Evolutionary conservation across 2,888 invertebrate genomes (phyloP), one percentile per base, ranked within the genome.

Genomic region (Stenodema calcarata): DNA sequence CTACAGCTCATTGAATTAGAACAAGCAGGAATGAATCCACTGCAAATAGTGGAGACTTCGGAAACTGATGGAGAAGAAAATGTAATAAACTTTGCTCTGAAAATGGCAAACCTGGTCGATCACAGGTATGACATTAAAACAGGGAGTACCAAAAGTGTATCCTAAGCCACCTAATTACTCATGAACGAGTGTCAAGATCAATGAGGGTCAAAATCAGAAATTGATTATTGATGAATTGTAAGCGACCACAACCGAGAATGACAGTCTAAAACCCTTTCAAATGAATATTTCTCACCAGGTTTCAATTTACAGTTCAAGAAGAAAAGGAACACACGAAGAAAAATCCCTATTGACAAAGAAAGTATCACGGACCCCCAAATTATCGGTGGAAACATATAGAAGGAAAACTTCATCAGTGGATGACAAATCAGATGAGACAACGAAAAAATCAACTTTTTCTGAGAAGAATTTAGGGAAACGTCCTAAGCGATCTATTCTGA

Each of bases 11-110:
- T 84, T 12, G 84, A 73, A 30, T 28, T 84, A 16, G 84, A 84
- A 75, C 44, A 47, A 42, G 84, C 84, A 0, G 84, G 84, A 0
- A 41, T 84, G 75, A 84, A 84, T 35, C 84, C 84, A 4, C 35
- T 84, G 47, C 73, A 75, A 23, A 27, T 28, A 30, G 50, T 84
- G 12, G 35, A 82, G 9, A 69, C 23, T 16, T 44, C 0, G 23
- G 35, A 35, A 23, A n/a, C 73, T 6, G 28, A 0, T 42, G 23
- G 12, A 42, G 50, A 84, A 16, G 76, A 75, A 50, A 84, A 84
- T 50, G 73, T 27, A 1, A 76, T 84, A n/a, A 75, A 84, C 28
- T 44, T 42, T 62, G 84, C 75, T 7, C 14, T 83, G 11, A 41
- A 47, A 54, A 81, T 62, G 41, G 28, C 23, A 54, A 7, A 70